phyloP scores from a whole-genome alignment of 2,888 invertebrate genomes.

The Heteromurus nitidus region DNA sequence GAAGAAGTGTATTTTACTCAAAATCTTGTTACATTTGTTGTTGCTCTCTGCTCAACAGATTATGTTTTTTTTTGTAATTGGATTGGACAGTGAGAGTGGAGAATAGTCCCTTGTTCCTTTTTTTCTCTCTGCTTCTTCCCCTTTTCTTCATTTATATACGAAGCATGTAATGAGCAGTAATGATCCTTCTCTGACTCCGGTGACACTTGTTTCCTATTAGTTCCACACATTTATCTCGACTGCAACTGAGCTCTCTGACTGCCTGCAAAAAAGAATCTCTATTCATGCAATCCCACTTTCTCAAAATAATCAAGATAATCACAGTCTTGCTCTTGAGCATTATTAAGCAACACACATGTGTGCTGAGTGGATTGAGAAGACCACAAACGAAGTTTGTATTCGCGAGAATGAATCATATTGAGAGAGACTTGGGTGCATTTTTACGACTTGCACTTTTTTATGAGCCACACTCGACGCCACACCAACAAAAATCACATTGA shows the following conservation, averaged over 20 bases:
- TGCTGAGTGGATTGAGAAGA: too few relatives aligned
- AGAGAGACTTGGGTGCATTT: not conserved
- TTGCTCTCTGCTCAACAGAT: too few relatives aligned
- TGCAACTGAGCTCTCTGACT: not conserved
- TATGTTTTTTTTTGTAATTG: too few relatives aligned
- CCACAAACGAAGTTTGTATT: not conserved
- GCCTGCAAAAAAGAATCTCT: not conserved
- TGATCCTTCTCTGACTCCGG: constrained; percentile 7
- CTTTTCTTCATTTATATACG: not conserved
- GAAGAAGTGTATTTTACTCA: too few relatives aligned
- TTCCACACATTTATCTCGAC: not conserved
- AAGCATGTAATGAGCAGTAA: constrained; percentile 13
- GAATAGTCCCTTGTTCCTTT: not conserved
- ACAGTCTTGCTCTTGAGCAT: too few relatives aligned
- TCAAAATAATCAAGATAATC: too few relatives aligned
- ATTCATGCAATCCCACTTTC: not conserved
- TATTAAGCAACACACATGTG: too few relatives aligned
- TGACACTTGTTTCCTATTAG: constrained; percentile 26
- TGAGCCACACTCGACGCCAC: not conserved
- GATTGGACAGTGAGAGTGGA: constrained; percentile 7
- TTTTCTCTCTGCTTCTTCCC: not conserved
- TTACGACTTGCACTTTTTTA: not conserved
- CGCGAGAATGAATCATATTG: not conserved
- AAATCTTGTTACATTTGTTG: too few relatives aligned
- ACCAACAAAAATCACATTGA: too few relatives aligned